Conservation (phyloP, 2,888 invertebrate genomes). For the Ophion slaviceki region DNA sequence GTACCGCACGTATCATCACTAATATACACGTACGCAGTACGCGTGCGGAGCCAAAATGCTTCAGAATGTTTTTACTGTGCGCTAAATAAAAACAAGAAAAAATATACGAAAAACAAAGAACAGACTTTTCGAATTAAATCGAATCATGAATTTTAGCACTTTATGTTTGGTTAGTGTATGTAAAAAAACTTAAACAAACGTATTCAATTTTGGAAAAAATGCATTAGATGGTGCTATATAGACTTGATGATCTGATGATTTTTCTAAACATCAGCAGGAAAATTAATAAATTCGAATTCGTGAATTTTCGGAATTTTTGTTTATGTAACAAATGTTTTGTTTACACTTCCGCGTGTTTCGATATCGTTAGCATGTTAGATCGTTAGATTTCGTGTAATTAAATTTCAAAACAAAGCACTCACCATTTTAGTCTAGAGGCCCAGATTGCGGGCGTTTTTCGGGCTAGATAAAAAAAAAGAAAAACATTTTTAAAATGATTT, state of each 20-base stretch:
- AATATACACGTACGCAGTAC: conserved; percentile 23
- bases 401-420: not conserved
- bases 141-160: too few species aligned
- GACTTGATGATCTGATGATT: too few species aligned
- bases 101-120: conserved; percentile 1
- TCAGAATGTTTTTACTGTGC: conserved; percentile 31
- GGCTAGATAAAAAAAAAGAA: too few species aligned
- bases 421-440: not conserved
- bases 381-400: not conserved
- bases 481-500: too few species aligned
- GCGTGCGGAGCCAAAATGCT: conserved; percentile 31
- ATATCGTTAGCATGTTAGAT: not conserved
- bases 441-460: too few species aligned
- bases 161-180: too few species aligned
- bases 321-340: not conserved
- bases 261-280: too few species aligned
- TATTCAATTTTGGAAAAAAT: too few species aligned
- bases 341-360: not conserved
- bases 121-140: not conserved
- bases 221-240: too few species aligned
- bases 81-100: conserved; percentile 38
- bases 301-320: too few species aligned
- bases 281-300: not conserved
- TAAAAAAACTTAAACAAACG: too few species aligned
- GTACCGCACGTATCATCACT: conserved; percentile 35